These are phyloP conservation scores for Plebejus argus DNA, from an alignment of 2,888 invertebrate genomes.

Conservation along the genomic window DNA sequence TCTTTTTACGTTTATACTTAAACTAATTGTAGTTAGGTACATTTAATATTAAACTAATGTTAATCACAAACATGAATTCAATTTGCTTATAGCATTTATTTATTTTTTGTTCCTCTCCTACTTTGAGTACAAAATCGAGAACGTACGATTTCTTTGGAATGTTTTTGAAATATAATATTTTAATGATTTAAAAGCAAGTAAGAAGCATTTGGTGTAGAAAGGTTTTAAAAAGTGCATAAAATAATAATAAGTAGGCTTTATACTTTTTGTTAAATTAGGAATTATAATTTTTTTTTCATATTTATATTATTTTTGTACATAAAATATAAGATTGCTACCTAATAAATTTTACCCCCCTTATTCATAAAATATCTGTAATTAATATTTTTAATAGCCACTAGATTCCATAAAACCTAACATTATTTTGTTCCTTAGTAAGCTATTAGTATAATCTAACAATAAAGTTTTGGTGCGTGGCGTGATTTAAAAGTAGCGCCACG, in stretches of 20 bases:
- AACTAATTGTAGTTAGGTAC: background rate
- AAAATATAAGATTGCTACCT: background rate
- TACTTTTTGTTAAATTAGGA: background rate
- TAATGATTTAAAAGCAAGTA: too few species aligned
- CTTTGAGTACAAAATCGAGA: too few species aligned
- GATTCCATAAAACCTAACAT: too few species aligned
- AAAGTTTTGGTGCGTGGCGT: too few species aligned
- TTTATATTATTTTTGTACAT: constrained; percentile 14
- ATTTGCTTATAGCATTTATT: constrained; percentile 1
- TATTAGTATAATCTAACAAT: too few species aligned
- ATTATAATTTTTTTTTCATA: background rate
- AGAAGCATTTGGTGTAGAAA: background rate
- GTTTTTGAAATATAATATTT: too few species aligned
- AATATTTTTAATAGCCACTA: background rate
- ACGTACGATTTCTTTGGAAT: too few species aligned
- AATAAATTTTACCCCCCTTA: background rate
- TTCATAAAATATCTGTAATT: background rate
- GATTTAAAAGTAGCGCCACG: too few species aligned
- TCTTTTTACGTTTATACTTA: background rate
- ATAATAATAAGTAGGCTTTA: background rate
- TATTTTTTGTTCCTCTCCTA: background rate
- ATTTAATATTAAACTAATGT: background rate
- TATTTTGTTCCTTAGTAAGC: too few species aligned
- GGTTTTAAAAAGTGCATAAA: background rate
- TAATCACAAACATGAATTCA: background rate